Conservation (phyloP, 2,888 invertebrate genomes). For the Pyrgus malvae region DNA sequence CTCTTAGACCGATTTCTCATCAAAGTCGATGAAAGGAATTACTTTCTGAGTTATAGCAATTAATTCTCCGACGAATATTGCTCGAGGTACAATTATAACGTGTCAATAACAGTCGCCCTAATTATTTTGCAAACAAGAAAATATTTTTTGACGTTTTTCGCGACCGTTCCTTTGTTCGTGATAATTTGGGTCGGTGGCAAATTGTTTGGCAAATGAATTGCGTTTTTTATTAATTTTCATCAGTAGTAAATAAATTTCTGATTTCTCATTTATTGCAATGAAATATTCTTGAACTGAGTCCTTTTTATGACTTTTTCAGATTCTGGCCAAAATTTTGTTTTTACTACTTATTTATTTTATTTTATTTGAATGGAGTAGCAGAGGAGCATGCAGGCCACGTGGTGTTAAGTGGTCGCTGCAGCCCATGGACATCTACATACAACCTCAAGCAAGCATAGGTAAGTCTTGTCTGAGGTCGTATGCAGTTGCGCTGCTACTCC, state of each 20-base stretch:
- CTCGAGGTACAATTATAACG: slow-evolving; percentile 15
- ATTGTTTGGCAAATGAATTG: slow-evolving; percentile 27
- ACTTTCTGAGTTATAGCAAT: not conserved
- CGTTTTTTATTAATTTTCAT: slow-evolving; percentile 25
- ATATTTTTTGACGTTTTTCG: slow-evolving; percentile 23
- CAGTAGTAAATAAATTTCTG: slow-evolving; percentile 10
- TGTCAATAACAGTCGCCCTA: slow-evolving; percentile 25
- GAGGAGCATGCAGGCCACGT: too few relatives aligned
- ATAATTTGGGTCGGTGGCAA: slow-evolving; percentile 25
- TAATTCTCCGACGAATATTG: slow-evolving; percentile 2
- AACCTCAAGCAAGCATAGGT: too few relatives aligned
- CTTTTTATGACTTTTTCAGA: too few relatives aligned
- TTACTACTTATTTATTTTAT: too few relatives aligned
- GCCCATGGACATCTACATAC: too few relatives aligned
- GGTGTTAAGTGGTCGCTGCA: too few relatives aligned
- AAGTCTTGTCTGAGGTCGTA: too few relatives aligned
- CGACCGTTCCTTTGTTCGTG: slow-evolving; percentile 23
- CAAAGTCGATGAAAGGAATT: not conserved
- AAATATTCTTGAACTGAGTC: too few relatives aligned
- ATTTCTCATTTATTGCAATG: too few relatives aligned
- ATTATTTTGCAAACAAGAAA: slow-evolving; percentile 26
- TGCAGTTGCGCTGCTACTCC: too few relatives aligned
- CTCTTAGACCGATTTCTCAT: not conserved
- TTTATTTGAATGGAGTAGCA: too few relatives aligned
- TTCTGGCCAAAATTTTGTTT: too few relatives aligned